A percentile compares a stretch with the other conserved stretches of the same genome.
phyloP scores from a whole-genome alignment of 2,797 vertebrate genomes.

The Molossus alvarezi region DNA sequence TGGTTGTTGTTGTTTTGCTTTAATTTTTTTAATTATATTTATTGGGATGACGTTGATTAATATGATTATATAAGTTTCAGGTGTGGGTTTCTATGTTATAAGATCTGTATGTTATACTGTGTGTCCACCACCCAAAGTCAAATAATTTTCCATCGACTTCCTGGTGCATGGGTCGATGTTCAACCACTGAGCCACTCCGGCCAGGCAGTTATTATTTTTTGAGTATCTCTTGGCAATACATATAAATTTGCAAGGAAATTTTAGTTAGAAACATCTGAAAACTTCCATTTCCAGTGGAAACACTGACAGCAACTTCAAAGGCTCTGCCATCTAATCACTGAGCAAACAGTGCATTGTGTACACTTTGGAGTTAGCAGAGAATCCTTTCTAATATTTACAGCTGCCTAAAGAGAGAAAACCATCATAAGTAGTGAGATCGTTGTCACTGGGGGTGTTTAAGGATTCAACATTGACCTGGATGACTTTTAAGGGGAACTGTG shows the following conservation, averaged over 20 bases:
- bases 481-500: neutral
- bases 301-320: constrained; percentile 71
- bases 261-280: constrained; percentile 84
- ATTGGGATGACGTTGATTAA: no score
- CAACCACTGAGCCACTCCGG: no score
- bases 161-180: no score
- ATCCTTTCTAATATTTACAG: constrained; percentile 17
- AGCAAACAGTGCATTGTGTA: constrained; percentile 1
- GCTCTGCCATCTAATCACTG: constrained; percentile 14
- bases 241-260: constrained; percentile 78
- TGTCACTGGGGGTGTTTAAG: neutral
- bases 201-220: neutral
- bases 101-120: no score
- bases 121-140: no score
- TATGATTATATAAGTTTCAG: no score
- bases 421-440: constrained; percentile 18
- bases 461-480: constrained; percentile 20
- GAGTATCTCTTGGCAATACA: constrained; percentile 79
- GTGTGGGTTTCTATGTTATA: no score
- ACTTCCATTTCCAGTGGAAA: constrained; percentile 83
- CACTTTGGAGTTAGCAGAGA: constrained; percentile 18
- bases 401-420: constrained; percentile 27
- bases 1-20: neutral
- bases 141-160: no score
- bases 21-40: no score